Evolutionary conservation across 2,888 invertebrate species (phyloP).

Genomic region (Icerya purchasi): DNA sequence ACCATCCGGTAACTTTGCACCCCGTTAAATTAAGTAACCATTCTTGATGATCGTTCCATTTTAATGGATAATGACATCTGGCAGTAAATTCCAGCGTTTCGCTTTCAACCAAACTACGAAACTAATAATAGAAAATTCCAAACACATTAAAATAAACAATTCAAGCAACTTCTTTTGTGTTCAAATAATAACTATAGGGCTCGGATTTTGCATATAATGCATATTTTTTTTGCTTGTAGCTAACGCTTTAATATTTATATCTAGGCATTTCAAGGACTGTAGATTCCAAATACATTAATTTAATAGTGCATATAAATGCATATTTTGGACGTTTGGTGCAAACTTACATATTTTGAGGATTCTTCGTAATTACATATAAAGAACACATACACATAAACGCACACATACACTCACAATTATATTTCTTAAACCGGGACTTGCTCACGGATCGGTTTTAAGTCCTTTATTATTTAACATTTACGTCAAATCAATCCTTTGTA

Average conservation of each 20-base stretch:
- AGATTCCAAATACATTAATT: no score
- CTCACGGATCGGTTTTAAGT: no score
- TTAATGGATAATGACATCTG: conserved; percentile 58
- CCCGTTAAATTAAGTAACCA: conserved; percentile 83
- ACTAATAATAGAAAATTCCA: conserved; percentile 26
- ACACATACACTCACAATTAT: not conserved
- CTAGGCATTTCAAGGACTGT: no score
- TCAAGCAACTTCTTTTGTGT: not conserved
- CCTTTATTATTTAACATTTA: no score
- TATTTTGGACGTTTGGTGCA: not conserved
- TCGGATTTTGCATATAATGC: no score
- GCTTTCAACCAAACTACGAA: conserved; percentile 75
- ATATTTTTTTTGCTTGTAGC: no score
- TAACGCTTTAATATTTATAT: no score
- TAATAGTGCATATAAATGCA: no score
- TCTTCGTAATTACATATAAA: no score
- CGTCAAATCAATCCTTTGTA: no score
- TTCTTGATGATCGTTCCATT: conserved; percentile 91
- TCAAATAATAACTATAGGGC: not conserved
- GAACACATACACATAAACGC: no score
- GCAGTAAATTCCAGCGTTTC: conserved; percentile 86
- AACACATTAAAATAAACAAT: not conserved
- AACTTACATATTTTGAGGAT: not conserved
- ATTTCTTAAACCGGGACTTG: no score
- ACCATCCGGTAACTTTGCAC: conserved; percentile 77